Base-by-base conservation (phyloP, 2,888 invertebrate species). In the Pterostichus niger region DNA sequence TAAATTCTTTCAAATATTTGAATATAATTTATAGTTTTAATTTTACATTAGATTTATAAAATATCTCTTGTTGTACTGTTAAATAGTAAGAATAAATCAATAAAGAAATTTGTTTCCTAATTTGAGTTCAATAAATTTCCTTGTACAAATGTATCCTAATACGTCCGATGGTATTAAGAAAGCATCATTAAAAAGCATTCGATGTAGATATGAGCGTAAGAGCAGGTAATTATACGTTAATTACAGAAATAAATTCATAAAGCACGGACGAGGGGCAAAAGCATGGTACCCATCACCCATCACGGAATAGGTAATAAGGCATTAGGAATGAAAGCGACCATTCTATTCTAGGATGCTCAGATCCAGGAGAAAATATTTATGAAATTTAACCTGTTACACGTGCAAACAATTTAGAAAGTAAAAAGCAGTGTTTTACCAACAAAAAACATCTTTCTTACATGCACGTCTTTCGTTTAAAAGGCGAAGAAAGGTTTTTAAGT, bases 361-460 rank as follows among this genome's bases (percentile, higher is more conserved):
- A 33, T 64, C 64, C 68, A 75, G 54, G 75, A 75, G 75, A 75
- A 75, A 75, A 75, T 75, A 35, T 75, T 75, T 31, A 54, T 75
- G 75, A 75, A 71, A 71, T 71, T 75, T 49, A 75, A 75, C 75
- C 75, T 52, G 75, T 75, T 75, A 71, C 75, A 75, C 75, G 52
- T 33, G 75, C 54, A 75, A 75, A 75, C 75, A 75, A 75, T 75
- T 75, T 75, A 75, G 75, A 75, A 75, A 75, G 75, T 75, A 75
- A 75, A 75, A 75, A 75, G 75, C 52, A 52, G 75, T 75, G 54
- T 75, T 71, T 75, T 75, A 75, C 75, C 75, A 54, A 75, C 35
- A 75, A 75, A 75, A 75, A 52, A 75, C 68, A 71, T 71, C 17
- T 71, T 17, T 71, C 40, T 44, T 15, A 15, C 44, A 44, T 44